Evolutionary conservation across 2,888 invertebrate genomes (phyloP), one percentile per base, ranked within the genome.

Genomic region (Sericinus montela): DNA sequence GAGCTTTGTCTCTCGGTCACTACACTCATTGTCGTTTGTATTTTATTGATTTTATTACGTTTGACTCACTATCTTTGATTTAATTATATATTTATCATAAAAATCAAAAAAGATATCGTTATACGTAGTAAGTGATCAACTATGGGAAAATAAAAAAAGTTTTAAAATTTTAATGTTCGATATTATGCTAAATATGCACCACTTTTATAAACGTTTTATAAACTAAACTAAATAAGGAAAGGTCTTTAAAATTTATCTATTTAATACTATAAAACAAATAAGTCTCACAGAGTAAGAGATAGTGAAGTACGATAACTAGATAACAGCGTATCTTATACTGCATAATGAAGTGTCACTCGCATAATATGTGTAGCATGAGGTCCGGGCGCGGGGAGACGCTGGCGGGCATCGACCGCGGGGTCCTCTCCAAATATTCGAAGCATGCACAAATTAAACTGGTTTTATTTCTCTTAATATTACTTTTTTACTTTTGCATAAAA

Each of bases 401-500:
- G 54, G 66, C 77, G 86, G 85, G 69, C 86, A 82, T 81, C 83
- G 85, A 85, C 86, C 86, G 85, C 82, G 67, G 71, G 73, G 71
- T 80, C 70, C 72, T 76, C 82, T 79, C 80, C 83, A 65, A 87
- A 87, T 83, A 87, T 86, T 81, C 78, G 79, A 85, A 85, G 80
- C 79, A 86, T 86, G 86, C 81, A 82, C 85, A 85, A 85, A 85
- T 86, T 84, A 85, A 86, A 86, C 86, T 72, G 84, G 86, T 86
- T 87, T 75, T 77, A 36, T 41, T 48, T 48, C 30, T 78, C 72
- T 80, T 76, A 69, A 74, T 75, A 77, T 76, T 72, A 75, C 72
- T 76, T 75, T 76, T 80, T 77, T 69, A 78, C 75, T 74, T 84
- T 79, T 78, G 77, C 78, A 81, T 75, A 73, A 80, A 80, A 81